These are phyloP conservation scores for Miniopterus natalensis DNA, from an alignment of 2,113 vertebrate species.

Conservation along the genomic window DNA sequence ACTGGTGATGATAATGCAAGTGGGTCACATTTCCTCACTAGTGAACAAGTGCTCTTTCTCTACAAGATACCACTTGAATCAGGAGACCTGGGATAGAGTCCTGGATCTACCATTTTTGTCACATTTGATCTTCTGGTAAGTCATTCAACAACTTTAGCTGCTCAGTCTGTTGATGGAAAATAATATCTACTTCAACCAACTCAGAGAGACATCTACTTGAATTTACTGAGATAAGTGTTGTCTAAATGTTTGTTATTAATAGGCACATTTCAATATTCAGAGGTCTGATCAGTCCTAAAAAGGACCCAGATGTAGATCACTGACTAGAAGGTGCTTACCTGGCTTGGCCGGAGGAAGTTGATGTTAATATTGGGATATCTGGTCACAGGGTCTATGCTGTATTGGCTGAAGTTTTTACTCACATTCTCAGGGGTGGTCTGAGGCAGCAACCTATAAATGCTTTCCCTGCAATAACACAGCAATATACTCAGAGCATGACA, in stretches of 20 bases:
- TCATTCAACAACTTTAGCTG: not conserved
- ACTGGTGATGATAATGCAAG: accelerated
- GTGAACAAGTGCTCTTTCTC: not conserved
- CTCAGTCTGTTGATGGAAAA: not conserved
- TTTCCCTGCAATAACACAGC: conserved; percentile 90
- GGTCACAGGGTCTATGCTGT: conserved; percentile 96
- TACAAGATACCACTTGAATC: not conserved
- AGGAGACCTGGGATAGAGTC: not conserved
- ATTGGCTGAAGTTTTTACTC: conserved; percentile 98
- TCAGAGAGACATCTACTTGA: not conserved
- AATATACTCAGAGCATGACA: not conserved
- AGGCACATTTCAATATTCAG: not conserved
- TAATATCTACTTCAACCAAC: not conserved
- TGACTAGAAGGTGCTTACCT: conserved; percentile 88
- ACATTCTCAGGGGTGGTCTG: conserved; percentile 99
- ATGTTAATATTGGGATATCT: conserved; percentile 97
- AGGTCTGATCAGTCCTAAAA: not conserved
- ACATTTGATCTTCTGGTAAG: not conserved
- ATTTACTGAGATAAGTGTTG: not conserved
- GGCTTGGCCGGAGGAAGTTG: conserved; percentile 94
- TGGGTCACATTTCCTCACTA: not conserved
- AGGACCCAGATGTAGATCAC: not conserved
- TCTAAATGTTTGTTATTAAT: not conserved
- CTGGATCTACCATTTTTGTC: not conserved
- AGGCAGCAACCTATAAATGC: conserved; percentile 96